phyloP scores from a whole-genome alignment of 2,888 invertebrate genomes.

The Cylindroiulus punctatus region DNA sequence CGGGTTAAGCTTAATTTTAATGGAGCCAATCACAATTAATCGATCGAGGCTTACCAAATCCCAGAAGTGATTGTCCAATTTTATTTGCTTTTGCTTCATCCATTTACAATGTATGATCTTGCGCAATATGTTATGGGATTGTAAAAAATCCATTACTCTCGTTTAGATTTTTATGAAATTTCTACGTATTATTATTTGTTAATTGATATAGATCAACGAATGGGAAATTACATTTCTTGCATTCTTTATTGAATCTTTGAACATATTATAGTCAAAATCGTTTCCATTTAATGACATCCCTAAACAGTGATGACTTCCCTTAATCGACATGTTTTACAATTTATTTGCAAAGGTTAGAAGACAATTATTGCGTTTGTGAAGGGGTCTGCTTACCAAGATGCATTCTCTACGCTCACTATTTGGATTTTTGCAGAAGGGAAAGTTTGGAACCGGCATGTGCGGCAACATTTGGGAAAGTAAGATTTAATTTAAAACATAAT shows the following conservation, averaged over 20 bases:
- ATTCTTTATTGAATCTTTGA: too few species aligned
- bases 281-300: too few species aligned
- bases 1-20: background rate
- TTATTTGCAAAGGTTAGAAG: constrained; percentile 64
- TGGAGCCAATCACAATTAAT: background rate
- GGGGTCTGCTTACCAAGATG: constrained; percentile 67
- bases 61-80: background rate
- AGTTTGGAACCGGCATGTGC: constrained; percentile 66
- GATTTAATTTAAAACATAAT: background rate
- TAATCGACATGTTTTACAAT: too few species aligned
- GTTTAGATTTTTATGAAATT: too few species aligned
- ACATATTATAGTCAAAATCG: too few species aligned
- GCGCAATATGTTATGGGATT: background rate
- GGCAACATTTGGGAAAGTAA: constrained; percentile 67
- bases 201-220: too few species aligned
- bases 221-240: too few species aligned
- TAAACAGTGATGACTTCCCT: too few species aligned
- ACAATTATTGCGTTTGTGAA: constrained; percentile 67
- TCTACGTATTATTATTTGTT: too few species aligned
- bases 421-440: constrained; percentile 66
- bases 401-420: constrained; percentile 66
- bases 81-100: background rate
- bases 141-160: background rate
- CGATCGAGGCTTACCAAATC: background rate
- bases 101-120: background rate